Conservation (phyloP, 2,888 invertebrate species). For the Erebia palarica region DNA sequence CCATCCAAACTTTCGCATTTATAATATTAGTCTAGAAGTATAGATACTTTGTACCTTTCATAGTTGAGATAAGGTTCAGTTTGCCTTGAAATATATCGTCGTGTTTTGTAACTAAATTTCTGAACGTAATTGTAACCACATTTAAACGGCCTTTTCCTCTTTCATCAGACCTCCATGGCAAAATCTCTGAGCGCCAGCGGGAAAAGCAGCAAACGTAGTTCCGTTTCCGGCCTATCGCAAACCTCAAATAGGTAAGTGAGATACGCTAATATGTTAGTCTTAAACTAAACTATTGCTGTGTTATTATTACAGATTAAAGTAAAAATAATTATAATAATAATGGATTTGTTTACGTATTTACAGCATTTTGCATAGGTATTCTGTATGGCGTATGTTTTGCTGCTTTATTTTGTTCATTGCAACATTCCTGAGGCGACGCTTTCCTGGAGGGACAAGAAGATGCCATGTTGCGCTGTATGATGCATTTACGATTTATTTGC, state of each 20-base stretch:
- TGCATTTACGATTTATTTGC: slow-evolving; percentile 77
- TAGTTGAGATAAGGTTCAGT: too few relatives aligned
- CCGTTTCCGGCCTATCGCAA: slow-evolving; percentile 75
- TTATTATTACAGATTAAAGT: background rate
- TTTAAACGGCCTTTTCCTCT: background rate
- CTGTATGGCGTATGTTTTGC: slow-evolving; percentile 75
- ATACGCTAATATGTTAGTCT: background rate
- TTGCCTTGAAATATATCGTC: too few relatives aligned
- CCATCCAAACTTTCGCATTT: too few relatives aligned
- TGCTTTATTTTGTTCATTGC: slow-evolving; percentile 72
- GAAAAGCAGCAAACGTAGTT: slow-evolving; percentile 75
- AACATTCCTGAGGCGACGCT: slow-evolving; percentile 41
- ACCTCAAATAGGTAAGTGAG: slow-evolving; percentile 71
- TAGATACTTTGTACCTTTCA: too few relatives aligned
- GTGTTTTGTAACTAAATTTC: too few relatives aligned
- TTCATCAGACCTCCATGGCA: slow-evolving; percentile 69
- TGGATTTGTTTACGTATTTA: background rate
- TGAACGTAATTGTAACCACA: too few relatives aligned
- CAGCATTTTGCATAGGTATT: slow-evolving; percentile 39
- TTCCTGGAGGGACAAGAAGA: slow-evolving; percentile 42
- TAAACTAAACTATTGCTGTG: background rate
- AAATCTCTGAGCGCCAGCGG: slow-evolving; percentile 76
- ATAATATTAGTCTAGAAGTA: too few relatives aligned
- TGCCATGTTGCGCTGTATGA: slow-evolving; percentile 45
- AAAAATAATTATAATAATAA: background rate